A percentile compares a stretch with the other conserved stretches of the same genome.
Evolutionary conservation across 2,113 vertebrate species (phyloP).

Genomic region (Podarcis cretensis): DNA sequence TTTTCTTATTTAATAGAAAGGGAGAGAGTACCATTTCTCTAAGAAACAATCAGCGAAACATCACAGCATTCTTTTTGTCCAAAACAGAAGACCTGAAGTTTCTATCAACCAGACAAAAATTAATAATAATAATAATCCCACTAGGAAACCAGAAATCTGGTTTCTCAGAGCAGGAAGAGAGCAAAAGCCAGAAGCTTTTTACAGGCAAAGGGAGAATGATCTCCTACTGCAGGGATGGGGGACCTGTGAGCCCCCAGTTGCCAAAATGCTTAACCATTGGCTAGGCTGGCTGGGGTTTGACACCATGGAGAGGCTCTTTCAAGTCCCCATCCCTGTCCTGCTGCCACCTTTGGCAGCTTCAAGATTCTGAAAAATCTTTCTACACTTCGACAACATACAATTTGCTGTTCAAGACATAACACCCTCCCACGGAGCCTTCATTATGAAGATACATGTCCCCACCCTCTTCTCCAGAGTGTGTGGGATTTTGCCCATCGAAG

Average conservation of each 20-base stretch:
- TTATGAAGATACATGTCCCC: neutral
- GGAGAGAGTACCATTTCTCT: constrained; percentile 54
- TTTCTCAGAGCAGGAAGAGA: constrained; percentile 3
- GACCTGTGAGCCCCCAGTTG: too few relatives aligned
- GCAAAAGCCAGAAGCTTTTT: constrained; percentile 44
- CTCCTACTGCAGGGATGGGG: constrained; percentile 6
- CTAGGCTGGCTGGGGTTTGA: neutral
- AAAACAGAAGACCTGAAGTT: neutral
- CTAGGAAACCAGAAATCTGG: neutral
- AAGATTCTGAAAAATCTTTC: neutral
- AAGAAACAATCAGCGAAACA: neutral
- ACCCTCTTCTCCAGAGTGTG: neutral
- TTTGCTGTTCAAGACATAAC: neutral
- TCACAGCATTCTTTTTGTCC: neutral
- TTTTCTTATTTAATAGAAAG: constrained; percentile 56
- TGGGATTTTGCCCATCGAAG: neutral
- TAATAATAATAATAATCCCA: neutral
- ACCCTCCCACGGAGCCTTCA: constrained; percentile 26
- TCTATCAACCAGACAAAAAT: neutral
- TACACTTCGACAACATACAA: neutral
- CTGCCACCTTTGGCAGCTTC: neutral
- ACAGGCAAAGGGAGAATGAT: constrained; percentile 21
- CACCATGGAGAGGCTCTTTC: too few relatives aligned
- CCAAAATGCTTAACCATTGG: neutral
- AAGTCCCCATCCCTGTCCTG: neutral